phyloP scores from a whole-genome alignment of 2,113 vertebrate species.

The Anarrhichthys ocellatus region DNA sequence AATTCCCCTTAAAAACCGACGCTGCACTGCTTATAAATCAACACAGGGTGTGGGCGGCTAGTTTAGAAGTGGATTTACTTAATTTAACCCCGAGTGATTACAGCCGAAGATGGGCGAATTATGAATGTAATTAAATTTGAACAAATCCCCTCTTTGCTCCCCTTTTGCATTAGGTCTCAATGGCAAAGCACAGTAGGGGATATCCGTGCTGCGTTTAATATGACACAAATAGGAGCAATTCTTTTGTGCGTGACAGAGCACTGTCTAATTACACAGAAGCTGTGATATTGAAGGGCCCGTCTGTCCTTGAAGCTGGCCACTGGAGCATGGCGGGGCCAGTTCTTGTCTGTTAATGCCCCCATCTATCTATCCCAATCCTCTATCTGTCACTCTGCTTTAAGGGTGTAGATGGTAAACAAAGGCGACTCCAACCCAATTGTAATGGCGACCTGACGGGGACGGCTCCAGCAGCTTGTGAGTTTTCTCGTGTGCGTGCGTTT shows the following conservation, averaged over 20 bases:
- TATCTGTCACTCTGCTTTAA: conserved; percentile 70
- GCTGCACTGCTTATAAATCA: conserved; percentile 17
- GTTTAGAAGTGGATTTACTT: conserved; percentile 62
- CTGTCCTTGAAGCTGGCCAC: conserved; percentile 74
- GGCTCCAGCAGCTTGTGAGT: conserved; percentile 33
- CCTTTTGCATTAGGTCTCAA: conserved; percentile 64
- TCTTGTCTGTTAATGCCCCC: conserved; percentile 55
- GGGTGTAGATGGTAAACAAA: conserved; percentile 72
- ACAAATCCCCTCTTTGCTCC: conserved; percentile 67
- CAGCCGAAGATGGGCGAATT: conserved; percentile 72
- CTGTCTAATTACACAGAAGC: conserved; percentile 75
- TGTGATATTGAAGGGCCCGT: conserved; percentile 65
- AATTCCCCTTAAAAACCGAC: conserved; percentile 52
- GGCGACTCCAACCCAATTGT: conserved; percentile 43
- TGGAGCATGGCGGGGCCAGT: conserved; percentile 65
- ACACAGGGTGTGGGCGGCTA: conserved; percentile 57
- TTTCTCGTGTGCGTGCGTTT: background rate
- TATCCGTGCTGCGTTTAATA: conserved; percentile 62
- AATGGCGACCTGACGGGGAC: conserved; percentile 63
- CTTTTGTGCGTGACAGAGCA: conserved; percentile 63
- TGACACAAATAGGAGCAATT: conserved; percentile 66
- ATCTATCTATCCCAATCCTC: conserved; percentile 67
- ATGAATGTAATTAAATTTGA: conserved; percentile 75
- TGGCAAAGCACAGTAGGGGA: conserved; percentile 54
- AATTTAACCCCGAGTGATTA: conserved; percentile 72